Evolutionary conservation across 2,888 invertebrate genomes (phyloP), one percentile per base, ranked within the genome.

Genomic region (Philhelius pedissequus): DNA sequence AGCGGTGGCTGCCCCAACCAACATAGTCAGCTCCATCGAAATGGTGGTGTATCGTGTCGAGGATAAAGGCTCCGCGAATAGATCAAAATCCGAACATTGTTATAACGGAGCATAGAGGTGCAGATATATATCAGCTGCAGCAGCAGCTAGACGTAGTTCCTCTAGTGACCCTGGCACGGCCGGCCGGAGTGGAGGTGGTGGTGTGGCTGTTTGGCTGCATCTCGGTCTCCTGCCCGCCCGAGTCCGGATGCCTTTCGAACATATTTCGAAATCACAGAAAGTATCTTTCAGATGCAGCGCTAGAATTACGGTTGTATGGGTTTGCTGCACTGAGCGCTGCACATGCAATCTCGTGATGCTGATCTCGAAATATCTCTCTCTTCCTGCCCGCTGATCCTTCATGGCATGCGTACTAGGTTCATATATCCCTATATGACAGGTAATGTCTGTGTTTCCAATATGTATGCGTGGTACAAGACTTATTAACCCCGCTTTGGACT

Each of bases 41-140:
- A 25, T 73, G 74, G 68, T 74, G 79, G 71, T 84, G 84, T 70
- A 74, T 84, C 75, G 75, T 84, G 80, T 84, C 84, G 64, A 48
- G 80, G 75, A 84, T 84, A 80, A 80, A 84, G 84, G 80, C 84
- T 71, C 75, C 70, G 84, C 80, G 84, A 84, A 84, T 84, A 84
- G 84, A 84, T 84, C 84, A 84, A 84, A 84, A 84, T 84, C 84
- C 80, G 71, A 83, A 84, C 84, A 84, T 84, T 84, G 84, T 84
- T 84, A 84, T 84, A 84, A 84, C 84, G 84, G 84, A 68, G 60
- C 84, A 84, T 71, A 62, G 84, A 71, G 84, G 60, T 84, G 80
- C 75, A 84, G 84, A 84, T 80, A 84, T 84, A 80, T 71, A 84
- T 84, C 84, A 84, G 79, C 45, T 75, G 83, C 32, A 35, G 32